A percentile compares a stretch with the other conserved stretches of the same genome.
phyloP scores from a whole-genome alignment of 2,113 vertebrate genomes.

The Mesembrinibis cayennensis region DNA sequence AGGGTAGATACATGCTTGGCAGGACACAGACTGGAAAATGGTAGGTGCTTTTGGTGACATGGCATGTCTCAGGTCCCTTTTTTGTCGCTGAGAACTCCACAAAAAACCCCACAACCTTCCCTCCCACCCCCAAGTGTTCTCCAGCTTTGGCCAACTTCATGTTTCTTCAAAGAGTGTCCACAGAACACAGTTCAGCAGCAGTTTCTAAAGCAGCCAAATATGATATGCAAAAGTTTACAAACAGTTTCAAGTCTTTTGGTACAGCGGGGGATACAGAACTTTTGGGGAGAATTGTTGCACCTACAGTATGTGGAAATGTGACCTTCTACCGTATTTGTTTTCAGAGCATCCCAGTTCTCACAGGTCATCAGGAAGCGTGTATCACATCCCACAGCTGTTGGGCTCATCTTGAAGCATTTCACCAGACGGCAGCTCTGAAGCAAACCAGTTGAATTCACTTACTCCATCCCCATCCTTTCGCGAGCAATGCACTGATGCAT shows the following conservation, averaged over 20 bases:
- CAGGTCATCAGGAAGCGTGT: fast-evolving
- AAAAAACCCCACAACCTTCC: neutral
- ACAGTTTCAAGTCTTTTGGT: neutral
- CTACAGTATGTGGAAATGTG: fast-evolving
- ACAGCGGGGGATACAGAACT: neutral
- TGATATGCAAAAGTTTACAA: fast-evolving
- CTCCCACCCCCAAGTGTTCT: neutral
- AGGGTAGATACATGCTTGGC: neutral
- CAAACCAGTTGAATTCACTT: neutral
- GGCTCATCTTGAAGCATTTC: neutral
- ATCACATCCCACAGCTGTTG: neutral
- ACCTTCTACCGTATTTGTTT: fast-evolving
- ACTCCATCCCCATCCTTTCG: neutral
- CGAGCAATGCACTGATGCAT: neutral
- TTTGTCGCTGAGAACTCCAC: neutral
- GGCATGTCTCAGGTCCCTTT: neutral
- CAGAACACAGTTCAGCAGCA: neutral
- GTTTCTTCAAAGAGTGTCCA: neutral
- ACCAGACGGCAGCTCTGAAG: neutral
- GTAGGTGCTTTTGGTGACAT: neutral
- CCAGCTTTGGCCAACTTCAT: neutral
- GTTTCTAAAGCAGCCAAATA: neutral
- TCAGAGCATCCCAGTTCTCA: neutral
- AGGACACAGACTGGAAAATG: neutral
- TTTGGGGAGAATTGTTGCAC: neutral